Base-by-base conservation (phyloP, 2,888 invertebrate species). In the Rhagium mordax region DNA sequence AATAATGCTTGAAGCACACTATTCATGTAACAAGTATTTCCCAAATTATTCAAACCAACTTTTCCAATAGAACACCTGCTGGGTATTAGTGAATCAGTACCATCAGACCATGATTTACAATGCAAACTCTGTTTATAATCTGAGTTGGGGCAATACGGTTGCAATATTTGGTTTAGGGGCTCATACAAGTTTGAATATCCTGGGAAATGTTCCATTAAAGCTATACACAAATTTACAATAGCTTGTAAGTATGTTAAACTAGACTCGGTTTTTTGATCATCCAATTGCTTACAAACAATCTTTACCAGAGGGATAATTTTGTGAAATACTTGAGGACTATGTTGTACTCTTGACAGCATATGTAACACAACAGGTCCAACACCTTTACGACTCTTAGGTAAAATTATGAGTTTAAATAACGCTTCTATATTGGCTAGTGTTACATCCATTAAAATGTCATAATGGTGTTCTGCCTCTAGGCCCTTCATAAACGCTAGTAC, bases 21-120 rank as follows among this genome's bases (percentile, higher is more conserved):
- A 87, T 96, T 96, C 94, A 96, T 94, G 82, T 96, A 96, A 86
- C 96, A 96, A 0, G 96, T 96, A 83, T 96, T 96, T 27, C 96
- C 96, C 49, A 96, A 89, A 89, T 96, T 96, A 48, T 92, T 90
- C 20, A 96, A 89, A 1, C 96, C 96, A 3, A 94, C 94, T 88
- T 93, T 91, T 74, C 89, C 89, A 10, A 87, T 82, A 6, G 86
- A 82, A 64, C 51, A 85, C 47, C 78, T 81, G 55, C 79, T 74
- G 15, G 82, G 64, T 10, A 82, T 77, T 8, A 79, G 71, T 0
- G 84, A 76, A 69, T 79, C 81, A 10, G 79, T 76, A 24, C 81
- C 80, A 24, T 86, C 85, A 6, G 83, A 78, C 90, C 89, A 90
- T 1, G 88, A 80, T 48, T 85, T 83, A 53, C 86, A 86, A 15